Base-by-base conservation (phyloP, 2,888 invertebrate genomes). In the Germaria angustata region DNA sequence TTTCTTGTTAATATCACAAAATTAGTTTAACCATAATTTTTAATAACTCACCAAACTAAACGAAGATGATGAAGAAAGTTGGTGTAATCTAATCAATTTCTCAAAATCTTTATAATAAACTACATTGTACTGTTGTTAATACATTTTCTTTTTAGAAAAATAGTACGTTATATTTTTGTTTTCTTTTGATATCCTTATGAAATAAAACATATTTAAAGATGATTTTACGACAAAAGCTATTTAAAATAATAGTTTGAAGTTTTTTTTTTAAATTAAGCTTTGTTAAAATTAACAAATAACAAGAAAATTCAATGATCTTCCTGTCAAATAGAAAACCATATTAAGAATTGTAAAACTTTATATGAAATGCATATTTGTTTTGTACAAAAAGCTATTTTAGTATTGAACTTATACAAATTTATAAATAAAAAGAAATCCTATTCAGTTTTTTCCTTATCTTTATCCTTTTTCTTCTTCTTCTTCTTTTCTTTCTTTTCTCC, bases 381-480 rank as follows among this genome's bases (percentile, higher is more conserved):
- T 41, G 13, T 46, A 49, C 57, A 39, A 20, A 2, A 34, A 49
- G 5, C 11, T n/a, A 63, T 15, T 53, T 53, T 34, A 71, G 39
- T 41, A 15, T 36, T 55, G 5, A 51, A 49, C 69, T 69, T 78
- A 55, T 71, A 41, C 44, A 65, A 53, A 63, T 59, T 36, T 28
- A 39, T 57, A n/a, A 76, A 68, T n/a, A 53, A 28, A 3, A 32
- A 53, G 15, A 13, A 9, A 20, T 55, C 2, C 44, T 81, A 79
- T 59, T 80, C 65, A 36, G 92, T 93, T 77, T 92, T 92, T 69
- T 92, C 94, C 86, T 93, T 93, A 80, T 94, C 93, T 90, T 94
- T 94, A 88, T 94, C 93, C 90, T 95, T 95, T 92, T 95, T 95
- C 92, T 95, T 95, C 92, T 95, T 95, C 90, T 95, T 95, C 89